Evolutionary conservation across 2,797 vertebrate species (phyloP).

Genomic region (Clamator glandarius): DNA sequence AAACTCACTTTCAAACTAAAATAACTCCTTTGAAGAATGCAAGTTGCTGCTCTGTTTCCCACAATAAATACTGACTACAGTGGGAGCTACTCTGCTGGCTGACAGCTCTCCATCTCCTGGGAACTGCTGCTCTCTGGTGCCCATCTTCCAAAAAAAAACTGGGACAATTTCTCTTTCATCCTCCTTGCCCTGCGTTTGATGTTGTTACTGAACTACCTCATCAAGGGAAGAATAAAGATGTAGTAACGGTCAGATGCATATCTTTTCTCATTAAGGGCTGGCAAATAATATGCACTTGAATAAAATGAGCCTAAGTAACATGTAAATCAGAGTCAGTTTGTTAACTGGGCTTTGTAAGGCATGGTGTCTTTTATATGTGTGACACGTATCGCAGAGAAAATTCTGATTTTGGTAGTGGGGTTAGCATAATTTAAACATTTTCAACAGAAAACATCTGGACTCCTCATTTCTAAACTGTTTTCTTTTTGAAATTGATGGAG

Average conservation of each 20-base stretch:
- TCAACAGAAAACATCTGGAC: not conserved
- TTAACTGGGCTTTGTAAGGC: not conserved
- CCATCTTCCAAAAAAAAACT: slow-evolving; percentile 15
- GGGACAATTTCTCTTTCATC: not conserved
- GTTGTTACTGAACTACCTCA: not conserved
- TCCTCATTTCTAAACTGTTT: slow-evolving; percentile 21
- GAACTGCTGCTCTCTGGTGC: slow-evolving; percentile 70
- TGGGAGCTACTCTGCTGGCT: not conserved
- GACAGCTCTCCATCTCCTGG: slow-evolving; percentile 47
- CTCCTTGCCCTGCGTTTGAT: not conserved
- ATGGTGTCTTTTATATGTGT: not conserved
- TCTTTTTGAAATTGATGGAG: not conserved
- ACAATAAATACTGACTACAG: not conserved
- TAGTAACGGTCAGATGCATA: not conserved
- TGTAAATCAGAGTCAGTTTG: not conserved
- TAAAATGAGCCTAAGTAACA: not conserved
- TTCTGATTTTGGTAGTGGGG: not conserved
- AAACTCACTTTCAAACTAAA: not conserved
- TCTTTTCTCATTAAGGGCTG: not conserved
- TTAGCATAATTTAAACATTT: not conserved
- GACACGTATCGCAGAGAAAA: not conserved
- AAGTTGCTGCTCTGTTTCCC: not conserved
- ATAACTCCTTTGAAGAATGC: not conserved
- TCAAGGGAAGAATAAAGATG: not conserved
- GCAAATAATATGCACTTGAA: not conserved